Conservation (phyloP, 2,113 vertebrate species). For the Phaethornis superciliosus region DNA sequence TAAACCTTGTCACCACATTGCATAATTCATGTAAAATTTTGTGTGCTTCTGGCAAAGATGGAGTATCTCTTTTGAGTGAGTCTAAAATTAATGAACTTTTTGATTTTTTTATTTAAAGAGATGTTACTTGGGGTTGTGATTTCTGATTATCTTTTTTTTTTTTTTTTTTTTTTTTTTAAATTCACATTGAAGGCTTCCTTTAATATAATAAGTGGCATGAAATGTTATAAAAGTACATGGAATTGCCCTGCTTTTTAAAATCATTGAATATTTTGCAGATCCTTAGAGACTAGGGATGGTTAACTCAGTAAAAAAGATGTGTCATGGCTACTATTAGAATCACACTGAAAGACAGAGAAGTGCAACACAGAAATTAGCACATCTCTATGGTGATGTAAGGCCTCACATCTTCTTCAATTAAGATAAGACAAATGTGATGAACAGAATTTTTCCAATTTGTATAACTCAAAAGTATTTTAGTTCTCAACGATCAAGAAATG, state of each 20-base stretch:
- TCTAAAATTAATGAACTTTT: neutral
- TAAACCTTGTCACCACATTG: neutral
- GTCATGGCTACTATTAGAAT: neutral
- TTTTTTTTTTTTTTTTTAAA: neutral
- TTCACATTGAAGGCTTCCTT: neutral
- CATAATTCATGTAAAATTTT: neutral
- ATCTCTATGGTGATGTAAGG: neutral
- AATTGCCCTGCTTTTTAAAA: neutral
- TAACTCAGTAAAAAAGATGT: neutral
- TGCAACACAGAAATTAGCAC: neutral
- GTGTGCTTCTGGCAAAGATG: neutral
- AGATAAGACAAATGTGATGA: neutral
- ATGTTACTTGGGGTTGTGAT: neutral
- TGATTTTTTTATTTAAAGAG: neutral
- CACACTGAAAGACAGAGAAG: neutral
- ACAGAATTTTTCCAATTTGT: neutral
- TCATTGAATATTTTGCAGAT: neutral
- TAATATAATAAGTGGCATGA: neutral
- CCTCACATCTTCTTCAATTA: neutral
- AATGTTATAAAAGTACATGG: neutral
- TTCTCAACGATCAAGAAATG: neutral
- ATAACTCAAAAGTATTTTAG: slow-evolving; percentile 16
- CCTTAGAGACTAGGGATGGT: neutral
- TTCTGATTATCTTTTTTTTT: neutral
- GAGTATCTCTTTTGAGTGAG: neutral